phyloP scores from a whole-genome alignment of 2,113 vertebrate genomes.

The Erythrocercus mccallii region DNA sequence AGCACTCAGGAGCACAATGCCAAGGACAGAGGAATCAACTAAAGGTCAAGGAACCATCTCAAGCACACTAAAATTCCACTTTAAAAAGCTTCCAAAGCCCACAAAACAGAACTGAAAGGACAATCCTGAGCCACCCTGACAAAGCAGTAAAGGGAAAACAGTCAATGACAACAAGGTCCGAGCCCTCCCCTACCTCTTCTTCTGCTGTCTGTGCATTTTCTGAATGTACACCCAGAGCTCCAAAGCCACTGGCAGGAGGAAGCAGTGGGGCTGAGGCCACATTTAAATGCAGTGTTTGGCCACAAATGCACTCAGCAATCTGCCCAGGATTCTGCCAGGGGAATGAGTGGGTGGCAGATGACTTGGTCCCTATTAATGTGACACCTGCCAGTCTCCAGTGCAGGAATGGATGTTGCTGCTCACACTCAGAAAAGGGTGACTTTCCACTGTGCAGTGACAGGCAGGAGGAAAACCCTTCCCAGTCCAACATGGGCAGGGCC shows the following conservation, averaged over 20 bases:
- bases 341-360: background rate
- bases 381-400: background rate
- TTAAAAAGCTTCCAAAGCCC: background rate
- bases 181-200: constrained; percentile 71
- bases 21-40: background rate
- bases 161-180: background rate
- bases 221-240: constrained; percentile 75
- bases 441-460: accelerated
- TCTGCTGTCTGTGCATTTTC: constrained; percentile 69
- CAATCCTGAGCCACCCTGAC: background rate
- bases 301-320: background rate
- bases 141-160: background rate
- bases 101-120: background rate
- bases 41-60: background rate
- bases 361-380: accelerated
- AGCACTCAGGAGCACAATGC: background rate
- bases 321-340: background rate
- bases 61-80: background rate
- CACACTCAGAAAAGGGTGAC: background rate
- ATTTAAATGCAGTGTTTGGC: background rate
- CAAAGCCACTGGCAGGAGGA: constrained; percentile 71
- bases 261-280: constrained; percentile 55
- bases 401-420: background rate
- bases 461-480: background rate
- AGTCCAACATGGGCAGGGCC: background rate